Conservation (phyloP, 1,140 invertebrate species). For the Neotoxoptera formosana region DNA sequence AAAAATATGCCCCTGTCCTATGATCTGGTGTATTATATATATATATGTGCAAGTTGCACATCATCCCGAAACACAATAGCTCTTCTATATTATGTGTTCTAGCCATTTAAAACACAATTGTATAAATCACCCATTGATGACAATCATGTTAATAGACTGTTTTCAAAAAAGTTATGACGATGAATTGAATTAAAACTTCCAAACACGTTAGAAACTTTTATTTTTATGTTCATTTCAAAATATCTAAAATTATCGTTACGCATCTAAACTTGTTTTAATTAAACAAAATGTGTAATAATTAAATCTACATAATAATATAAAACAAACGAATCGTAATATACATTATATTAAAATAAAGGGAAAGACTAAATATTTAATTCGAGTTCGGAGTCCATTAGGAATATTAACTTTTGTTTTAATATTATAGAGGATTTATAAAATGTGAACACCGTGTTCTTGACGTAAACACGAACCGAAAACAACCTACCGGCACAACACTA, state of each 20-base stretch:
- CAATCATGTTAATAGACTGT: background rate
- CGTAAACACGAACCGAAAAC: background rate
- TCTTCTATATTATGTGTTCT: background rate
- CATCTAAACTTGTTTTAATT: background rate
- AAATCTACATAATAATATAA: background rate
- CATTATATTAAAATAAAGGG: background rate
- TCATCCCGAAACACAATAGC: background rate
- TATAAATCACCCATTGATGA: background rate
- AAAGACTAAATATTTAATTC: background rate
- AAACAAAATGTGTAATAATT: background rate
- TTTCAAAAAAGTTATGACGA: background rate
- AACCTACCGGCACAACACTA: background rate
- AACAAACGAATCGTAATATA: background rate
- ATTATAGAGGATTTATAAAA: background rate
- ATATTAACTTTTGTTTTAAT: slow-evolving; percentile 1
- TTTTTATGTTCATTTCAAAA: background rate
- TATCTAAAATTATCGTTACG: background rate
- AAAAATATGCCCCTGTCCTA: no score
- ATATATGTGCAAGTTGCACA: background rate
- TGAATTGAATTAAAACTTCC: background rate
- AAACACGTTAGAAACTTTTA: background rate
- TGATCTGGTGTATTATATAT: no score
- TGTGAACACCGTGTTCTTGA: background rate
- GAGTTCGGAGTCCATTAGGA: background rate
- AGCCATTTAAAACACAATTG: background rate